These are phyloP conservation scores for Drosophila miranda DNA, from an alignment of 1,140 invertebrate species.

Conservation along the genomic window DNA sequence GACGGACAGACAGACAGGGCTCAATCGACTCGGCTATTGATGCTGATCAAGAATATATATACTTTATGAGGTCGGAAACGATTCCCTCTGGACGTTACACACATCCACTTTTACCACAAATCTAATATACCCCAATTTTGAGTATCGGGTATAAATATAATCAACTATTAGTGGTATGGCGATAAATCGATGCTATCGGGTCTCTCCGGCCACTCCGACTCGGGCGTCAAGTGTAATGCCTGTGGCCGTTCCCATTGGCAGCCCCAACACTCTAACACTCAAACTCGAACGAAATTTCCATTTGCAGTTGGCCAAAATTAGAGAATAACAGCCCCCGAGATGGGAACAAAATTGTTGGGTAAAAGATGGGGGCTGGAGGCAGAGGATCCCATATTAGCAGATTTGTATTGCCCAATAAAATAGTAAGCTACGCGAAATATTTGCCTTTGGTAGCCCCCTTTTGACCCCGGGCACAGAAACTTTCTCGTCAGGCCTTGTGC, in stretches of 20 bases:
- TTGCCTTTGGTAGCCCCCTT: not conserved
- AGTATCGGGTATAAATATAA: too few species aligned
- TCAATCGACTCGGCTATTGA: too few species aligned
- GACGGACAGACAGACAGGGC: too few species aligned
- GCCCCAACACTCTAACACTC: constrained; percentile 15
- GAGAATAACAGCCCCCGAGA: constrained; percentile 56
- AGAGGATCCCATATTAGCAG: constrained; percentile 7
- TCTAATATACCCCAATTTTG: too few species aligned
- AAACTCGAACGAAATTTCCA: constrained; percentile 28
- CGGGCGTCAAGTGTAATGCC: constrained; percentile 54
- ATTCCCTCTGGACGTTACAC: too few species aligned
- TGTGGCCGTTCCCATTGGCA: constrained; percentile 59
- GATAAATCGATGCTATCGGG: constrained; percentile 57
- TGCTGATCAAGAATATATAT: too few species aligned
- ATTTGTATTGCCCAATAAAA: constrained; percentile 51
- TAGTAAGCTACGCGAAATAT: constrained; percentile 10
- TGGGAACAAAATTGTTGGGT: constrained; percentile 45
- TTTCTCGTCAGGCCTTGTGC: constrained; percentile 58
- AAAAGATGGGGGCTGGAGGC: constrained; percentile 33
- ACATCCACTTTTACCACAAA: too few species aligned
- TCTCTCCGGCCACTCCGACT: constrained; percentile 7
- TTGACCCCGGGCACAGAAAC: constrained; percentile 33
- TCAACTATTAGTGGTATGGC: constrained; percentile 73
- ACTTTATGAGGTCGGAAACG: too few species aligned
- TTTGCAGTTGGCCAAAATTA: constrained; percentile 59